Percentiles rank a stretch among this genome's conserved stretches.
These are phyloP conservation scores for Stenodema calcarata DNA, from an alignment of 2,888 invertebrate species.

Conservation along the genomic window DNA sequence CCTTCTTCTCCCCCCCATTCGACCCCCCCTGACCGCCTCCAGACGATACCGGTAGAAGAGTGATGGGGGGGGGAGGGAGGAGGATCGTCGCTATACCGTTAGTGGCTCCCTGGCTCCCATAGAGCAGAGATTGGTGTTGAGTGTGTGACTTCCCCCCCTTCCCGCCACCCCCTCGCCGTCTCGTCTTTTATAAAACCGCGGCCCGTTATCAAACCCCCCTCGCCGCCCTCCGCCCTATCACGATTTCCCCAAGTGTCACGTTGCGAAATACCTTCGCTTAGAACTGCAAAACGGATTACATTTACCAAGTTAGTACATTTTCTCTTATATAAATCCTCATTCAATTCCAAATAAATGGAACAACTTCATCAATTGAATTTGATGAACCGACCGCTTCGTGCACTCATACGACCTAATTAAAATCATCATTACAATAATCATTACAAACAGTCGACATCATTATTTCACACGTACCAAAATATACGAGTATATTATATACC, in stretches of 20 bases:
- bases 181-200: too few species aligned
- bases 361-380: too few species aligned
- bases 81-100: constrained; percentile 28
- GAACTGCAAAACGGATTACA: constrained; percentile 8
- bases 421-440: too few species aligned
- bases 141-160: constrained; percentile 19
- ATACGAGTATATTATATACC: too few species aligned
- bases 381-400: too few species aligned
- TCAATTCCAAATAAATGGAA: too few species aligned
- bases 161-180: too few species aligned
- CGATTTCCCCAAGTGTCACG: background rate
- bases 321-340: too few species aligned
- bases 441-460: too few species aligned
- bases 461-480: too few species aligned
- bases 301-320: background rate
- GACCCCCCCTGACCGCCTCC: background rate
- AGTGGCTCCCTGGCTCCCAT: constrained; percentile 37
- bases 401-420: too few species aligned
- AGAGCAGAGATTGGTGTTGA: constrained; percentile 28
- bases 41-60: background rate
- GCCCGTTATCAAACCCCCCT: background rate
- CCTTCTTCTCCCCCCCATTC: too few species aligned
- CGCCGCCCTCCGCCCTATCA: background rate
- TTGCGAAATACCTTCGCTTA: background rate
- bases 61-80: background rate